These are phyloP conservation scores for Argyresthia goedartella DNA, from an alignment of 2,888 invertebrate genomes.

Conservation along the genomic window DNA sequence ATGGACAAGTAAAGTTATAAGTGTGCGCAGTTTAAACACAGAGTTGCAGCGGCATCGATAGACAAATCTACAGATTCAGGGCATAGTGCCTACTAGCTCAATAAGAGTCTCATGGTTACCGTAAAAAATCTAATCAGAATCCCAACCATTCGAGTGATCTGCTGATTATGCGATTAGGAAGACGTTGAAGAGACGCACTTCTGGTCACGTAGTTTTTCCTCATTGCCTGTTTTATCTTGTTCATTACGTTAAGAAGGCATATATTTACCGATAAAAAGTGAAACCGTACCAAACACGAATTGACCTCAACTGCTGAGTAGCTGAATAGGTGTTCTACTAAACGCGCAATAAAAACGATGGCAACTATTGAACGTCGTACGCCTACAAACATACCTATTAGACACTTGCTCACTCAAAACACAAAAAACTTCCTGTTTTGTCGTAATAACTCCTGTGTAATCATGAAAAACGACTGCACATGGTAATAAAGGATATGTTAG, in stretches of 20 bases:
- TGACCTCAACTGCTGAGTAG: slow-evolving; percentile 32
- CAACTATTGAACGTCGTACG: background rate
- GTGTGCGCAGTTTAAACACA: too few relatives aligned
- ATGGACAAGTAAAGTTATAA: background rate
- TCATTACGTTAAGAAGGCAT: background rate
- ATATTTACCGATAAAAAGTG: background rate
- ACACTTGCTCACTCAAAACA: slow-evolving; percentile 39
- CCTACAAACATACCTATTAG: too few relatives aligned
- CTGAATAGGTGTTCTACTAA: slow-evolving; percentile 25
- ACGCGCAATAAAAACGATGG: slow-evolving; percentile 44
- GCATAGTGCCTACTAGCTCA: background rate
- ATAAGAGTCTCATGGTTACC: background rate
- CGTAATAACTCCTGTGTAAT: background rate
- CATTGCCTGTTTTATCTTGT: background rate
- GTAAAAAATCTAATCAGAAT: too few relatives aligned
- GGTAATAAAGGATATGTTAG: too few relatives aligned
- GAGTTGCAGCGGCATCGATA: background rate
- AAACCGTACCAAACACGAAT: slow-evolving; percentile 17
- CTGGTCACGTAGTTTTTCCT: slow-evolving; percentile 4
- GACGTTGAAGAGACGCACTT: background rate
- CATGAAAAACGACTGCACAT: too few relatives aligned
- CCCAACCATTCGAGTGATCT: background rate
- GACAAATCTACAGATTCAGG: background rate
- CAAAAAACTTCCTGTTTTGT: slow-evolving; percentile 45
- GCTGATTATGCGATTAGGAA: background rate